Base-by-base conservation (phyloP, 2,888 invertebrate genomes). In the Melolontha melolontha region DNA sequence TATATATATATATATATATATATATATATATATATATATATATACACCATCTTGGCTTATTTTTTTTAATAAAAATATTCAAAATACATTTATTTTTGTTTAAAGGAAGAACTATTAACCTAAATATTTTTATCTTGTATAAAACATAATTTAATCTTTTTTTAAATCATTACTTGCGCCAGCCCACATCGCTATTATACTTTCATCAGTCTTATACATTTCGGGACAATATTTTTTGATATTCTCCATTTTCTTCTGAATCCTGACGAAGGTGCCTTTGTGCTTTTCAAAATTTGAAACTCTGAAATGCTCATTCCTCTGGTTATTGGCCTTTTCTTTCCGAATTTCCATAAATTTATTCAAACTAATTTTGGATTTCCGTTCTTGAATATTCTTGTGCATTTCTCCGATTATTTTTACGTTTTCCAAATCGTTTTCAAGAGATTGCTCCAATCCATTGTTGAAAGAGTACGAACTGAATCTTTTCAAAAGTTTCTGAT, bases 141-240 rank as follows among this genome's bases (percentile, higher is more conserved):
- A 29, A 29, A 5, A 29, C 29, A 29, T 6, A 5, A 10, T 2
- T 39, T 16, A 34, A 10, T 54, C 40, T 6, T 54, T 12, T 8
- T 29, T 29, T 4, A 29, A 14, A 12, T 42, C 11, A 29, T 27
- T 27, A 8, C 27, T 44, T n/a, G 44, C 42, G 10, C 68, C 57
- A 1, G 68, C 70, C 72, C 70, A 70, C 57, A 73, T 64, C 2
- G 52, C 12, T 16, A 71, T 66, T n/a, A 68, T 66, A 42, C 68
- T 70, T 52, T 71, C 68, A 12, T 71, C 57, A 12, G 57, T 55
- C 16, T 64, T 34, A 44, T 71, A 71, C 42, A 71, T 41, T 52
- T 71, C 70, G 10, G 71, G 71, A 39, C 66, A 71, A 47, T 63
- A 70, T 41, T 65, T 66, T 50, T 65, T 66, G 44, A 72, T 62